Base-by-base conservation (phyloP, 2,888 invertebrate genomes). In the Hecatera dysodea region DNA sequence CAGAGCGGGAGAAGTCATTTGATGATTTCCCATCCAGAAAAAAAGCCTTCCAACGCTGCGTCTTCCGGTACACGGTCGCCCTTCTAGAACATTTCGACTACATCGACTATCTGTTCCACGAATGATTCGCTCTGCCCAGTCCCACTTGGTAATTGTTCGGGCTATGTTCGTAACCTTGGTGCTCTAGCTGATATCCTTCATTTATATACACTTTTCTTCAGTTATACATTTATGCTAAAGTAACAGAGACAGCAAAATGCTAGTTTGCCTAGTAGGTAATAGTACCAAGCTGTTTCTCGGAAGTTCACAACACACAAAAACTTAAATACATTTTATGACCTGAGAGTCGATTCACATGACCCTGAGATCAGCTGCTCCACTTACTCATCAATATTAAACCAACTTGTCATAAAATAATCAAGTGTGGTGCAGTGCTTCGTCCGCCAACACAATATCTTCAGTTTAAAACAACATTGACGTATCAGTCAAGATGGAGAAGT, bases 401-500 rank as follows among this genome's bases (percentile, higher is more conserved):
- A 17, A 15, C 19, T 11, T 5, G 17, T 52, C 50, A 15, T 27
- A 72, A 62, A 42, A 56, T 50, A 62, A 50, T 50, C 4, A 33
- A 27, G n/a, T 27, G 0, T 15, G 19, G 0, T 15, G 19, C 22
- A 61, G 24, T 8, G 11, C n/a, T 46, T 52, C 7, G n/a, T 19
- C 46, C 39, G 33, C 12, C 24, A 50, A 48, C 29, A 48, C 53
- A 73, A 55, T 67, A 70, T 50, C 42, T 44, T 19, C 17, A 67
- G 55, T 52, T 50, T 42, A 44, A 36, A 60, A 57, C 63, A 44
- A 71, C 48, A 29, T 63, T 67, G 36, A 33, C 39, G 42, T 55
- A 67, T 62, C 15, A 73, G 39, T 55, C 46, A 55, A 57, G 53
- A 59, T 44, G 29, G 27, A 53, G 42, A 33, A 66, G 60, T n/a